Base-by-base conservation (phyloP, 1,140 invertebrate species). In the Zaprionus africanus region DNA sequence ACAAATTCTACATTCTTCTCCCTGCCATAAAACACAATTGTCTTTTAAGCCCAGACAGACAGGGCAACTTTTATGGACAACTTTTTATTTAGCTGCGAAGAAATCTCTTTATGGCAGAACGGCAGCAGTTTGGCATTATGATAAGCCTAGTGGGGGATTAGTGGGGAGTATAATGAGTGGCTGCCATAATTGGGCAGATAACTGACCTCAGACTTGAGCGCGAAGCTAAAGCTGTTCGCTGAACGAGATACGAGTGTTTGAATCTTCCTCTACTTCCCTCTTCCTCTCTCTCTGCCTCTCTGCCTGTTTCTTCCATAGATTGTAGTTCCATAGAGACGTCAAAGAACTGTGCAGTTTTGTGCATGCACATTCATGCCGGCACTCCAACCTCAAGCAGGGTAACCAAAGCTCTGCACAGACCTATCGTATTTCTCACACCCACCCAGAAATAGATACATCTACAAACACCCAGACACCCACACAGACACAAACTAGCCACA, bases 381-480 rank as follows among this genome's bases (percentile, higher is more conserved):
- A 61, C 46, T 54, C 57, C 22, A 46, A 46, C 38, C 38, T n/a
- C 31, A 34, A n/a, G 5, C 38, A 2, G 5, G 5, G 68, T 80
- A 76, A 70, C 82, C 53, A 51, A 75, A 82, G 54, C 31, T 62
- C 34, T 31, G 26, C 26, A 61, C 19, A 28, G 71, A 38, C 63
- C 62, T 87, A 87, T 87, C 85, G 63, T 65, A 87, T 87, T 84
- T 87, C 83, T 87, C 83, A 87, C 83, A 87, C 83, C 84, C 88
- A 83, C 83, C 67, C 76, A 34, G 31, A 1, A 9, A 31, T 2
- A 31, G 31, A 34, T 34, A 34, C 0, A 34, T 9, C 9, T 34
- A 34, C 31, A 84, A 53, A 78, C 72, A 70, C n/a, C 12, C 11
- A 11, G 7, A 68, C 46, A 54, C 71, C 28, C 51, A 43, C 12